phyloP scores from a whole-genome alignment of 2,888 invertebrate genomes.

The Germaria angustata region DNA sequence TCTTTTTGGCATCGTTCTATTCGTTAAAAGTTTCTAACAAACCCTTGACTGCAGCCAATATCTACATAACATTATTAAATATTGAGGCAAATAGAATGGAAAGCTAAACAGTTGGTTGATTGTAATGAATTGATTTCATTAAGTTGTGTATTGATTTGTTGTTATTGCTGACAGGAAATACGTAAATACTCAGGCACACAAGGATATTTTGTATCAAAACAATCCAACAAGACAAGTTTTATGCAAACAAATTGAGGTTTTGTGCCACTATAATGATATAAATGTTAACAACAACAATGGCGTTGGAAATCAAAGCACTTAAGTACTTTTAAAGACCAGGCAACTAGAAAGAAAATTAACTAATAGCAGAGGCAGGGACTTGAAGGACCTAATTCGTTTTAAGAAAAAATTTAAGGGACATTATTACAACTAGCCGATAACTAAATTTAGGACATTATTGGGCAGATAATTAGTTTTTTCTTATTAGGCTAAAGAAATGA shows the following conservation, averaged over 20 bases:
- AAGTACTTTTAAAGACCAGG: conserved; percentile 12
- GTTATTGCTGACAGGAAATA: not conserved
- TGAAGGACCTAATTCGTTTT: not conserved
- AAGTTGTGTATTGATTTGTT: conserved; percentile 14
- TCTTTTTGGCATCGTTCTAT: too few relatives aligned
- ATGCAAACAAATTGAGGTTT: conserved; percentile 49
- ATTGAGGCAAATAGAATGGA: not conserved
- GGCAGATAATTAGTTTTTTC: too few relatives aligned
- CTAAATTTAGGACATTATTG: too few relatives aligned
- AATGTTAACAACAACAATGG: not conserved
- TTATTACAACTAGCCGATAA: too few relatives aligned
- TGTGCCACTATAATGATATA: not conserved
- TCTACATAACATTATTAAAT: too few relatives aligned
- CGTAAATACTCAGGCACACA: not conserved
- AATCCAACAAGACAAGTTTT: conserved; percentile 28
- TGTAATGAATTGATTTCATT: conserved; percentile 20
- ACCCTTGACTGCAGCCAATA: too few relatives aligned
- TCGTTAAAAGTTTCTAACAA: too few relatives aligned
- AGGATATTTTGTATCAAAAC: conserved; percentile 24
- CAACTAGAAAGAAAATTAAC: not conserved
- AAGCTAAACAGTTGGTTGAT: not conserved
- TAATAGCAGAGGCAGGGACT: not conserved
- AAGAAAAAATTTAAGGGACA: too few relatives aligned
- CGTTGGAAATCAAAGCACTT: not conserved
- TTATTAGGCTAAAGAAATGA: too few relatives aligned